A percentile compares a stretch with the other conserved stretches of the same genome.
Conservation (phyloP, 2,113 vertebrate species). For the Cheilinus undulatus region DNA sequence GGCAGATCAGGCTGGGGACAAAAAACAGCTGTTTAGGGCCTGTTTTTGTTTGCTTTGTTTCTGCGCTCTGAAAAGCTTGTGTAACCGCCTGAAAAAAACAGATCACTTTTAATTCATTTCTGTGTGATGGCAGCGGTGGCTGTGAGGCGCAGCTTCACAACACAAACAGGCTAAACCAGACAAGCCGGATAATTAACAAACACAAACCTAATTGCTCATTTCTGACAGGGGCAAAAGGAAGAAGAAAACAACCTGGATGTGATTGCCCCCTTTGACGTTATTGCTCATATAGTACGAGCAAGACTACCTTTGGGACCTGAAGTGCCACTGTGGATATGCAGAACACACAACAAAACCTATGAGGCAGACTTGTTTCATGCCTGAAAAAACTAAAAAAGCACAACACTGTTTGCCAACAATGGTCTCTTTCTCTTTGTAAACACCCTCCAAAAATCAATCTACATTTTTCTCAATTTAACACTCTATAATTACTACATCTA, state of each 20-base stretch:
- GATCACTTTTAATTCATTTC: slow-evolving; percentile 82
- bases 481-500: slow-evolving; percentile 44
- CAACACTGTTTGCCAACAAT: slow-evolving; percentile 63
- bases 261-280: slow-evolving; percentile 77
- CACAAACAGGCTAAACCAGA: slow-evolving; percentile 85
- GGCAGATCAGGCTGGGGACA: slow-evolving; percentile 77
- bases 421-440: slow-evolving; percentile 62
- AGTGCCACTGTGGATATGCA: slow-evolving; percentile 67
- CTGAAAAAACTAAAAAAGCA: slow-evolving; percentile 53
- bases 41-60: slow-evolving; percentile 82
- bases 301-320: slow-evolving; percentile 68
- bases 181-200: slow-evolving; percentile 87
- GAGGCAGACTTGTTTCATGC: slow-evolving; percentile 60
- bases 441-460: slow-evolving; percentile 56
- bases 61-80: slow-evolving; percentile 75
- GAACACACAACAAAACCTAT: slow-evolving; percentile 58
- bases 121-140: slow-evolving; percentile 78
- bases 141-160: slow-evolving; percentile 78
- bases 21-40: slow-evolving; percentile 81
- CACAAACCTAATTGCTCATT: slow-evolving; percentile 86
- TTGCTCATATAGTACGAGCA: slow-evolving; percentile 58
- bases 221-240: slow-evolving; percentile 84
- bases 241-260: slow-evolving; percentile 82
- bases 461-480: slow-evolving; percentile 52
- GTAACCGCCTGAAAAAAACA: slow-evolving; percentile 74